Evolutionary conservation across 2,888 invertebrate genomes (phyloP), one percentile per base, ranked within the genome.

Genomic region (Bhutanitis thaidina): DNA sequence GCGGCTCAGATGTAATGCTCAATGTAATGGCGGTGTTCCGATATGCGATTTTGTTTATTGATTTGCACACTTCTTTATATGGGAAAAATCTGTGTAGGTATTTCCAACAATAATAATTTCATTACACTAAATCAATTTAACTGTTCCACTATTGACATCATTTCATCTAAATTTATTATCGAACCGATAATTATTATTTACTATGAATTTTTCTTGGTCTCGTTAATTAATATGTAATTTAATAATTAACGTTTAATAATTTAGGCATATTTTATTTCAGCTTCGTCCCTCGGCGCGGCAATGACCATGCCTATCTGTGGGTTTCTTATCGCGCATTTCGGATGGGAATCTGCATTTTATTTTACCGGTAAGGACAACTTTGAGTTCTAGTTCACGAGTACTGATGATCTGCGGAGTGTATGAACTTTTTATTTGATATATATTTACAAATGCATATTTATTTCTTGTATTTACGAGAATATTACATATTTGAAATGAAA

Each of bases 341-440:
- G 97, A 9, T 97, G 97, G 97, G 94, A 95, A 59, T 95, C 95
- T 0, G 95, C 96, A 13, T 97, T 97, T 89, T 97, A 97, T 78
- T 91, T 96, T 55, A 96, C 96, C 49, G 95, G 93, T 85, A 74
- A 80, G 74, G 8, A n/a, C n/a, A n/a, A n/a, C n/a, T n/a, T n/a
- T n/a, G n/a, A n/a, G n/a, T n/a, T n/a, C n/a, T n/a, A n/a, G n/a
- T n/a, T n/a, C n/a, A n/a, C n/a, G n/a, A n/a, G n/a, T n/a, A n/a
- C n/a, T n/a, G n/a, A n/a, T n/a, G n/a, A n/a, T n/a, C n/a, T n/a
- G n/a, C n/a, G n/a, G n/a, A n/a, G n/a, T n/a, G n/a, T n/a, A n/a
- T n/a, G n/a, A n/a, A n/a, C n/a, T n/a, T n/a, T n/a, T n/a, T n/a
- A n/a, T n/a, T n/a, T n/a, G n/a, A n/a, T n/a, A n/a, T n/a, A n/a